Percentiles rank a stretch among this genome's conserved stretches.
phyloP scores from a whole-genome alignment of 2,113 vertebrate genomes.

The Nestor notabilis region DNA sequence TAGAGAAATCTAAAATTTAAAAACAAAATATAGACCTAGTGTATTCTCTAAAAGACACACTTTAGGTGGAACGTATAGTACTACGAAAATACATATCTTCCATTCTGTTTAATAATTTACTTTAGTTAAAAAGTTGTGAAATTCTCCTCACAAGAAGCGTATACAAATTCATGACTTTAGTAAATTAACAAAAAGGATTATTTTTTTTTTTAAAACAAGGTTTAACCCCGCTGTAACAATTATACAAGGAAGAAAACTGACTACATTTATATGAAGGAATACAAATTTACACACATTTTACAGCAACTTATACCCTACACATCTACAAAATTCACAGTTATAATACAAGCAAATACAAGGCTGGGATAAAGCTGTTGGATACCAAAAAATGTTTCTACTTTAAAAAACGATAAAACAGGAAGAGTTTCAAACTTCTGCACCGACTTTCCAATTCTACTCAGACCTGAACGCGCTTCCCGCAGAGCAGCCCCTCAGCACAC shows the following conservation, averaged over 20 bases:
- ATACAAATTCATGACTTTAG: conserved; percentile 75
- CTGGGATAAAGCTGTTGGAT: conserved; percentile 69
- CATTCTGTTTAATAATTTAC: conserved; percentile 82
- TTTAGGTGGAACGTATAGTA: conserved; percentile 66
- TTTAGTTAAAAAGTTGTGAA: conserved; percentile 79
- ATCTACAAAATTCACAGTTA: conserved; percentile 84
- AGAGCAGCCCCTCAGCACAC: conserved; percentile 72
- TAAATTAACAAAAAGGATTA: conserved; percentile 73
- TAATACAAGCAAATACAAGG: conserved; percentile 78
- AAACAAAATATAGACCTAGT: conserved; percentile 76
- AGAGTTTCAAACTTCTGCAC: conserved; percentile 45
- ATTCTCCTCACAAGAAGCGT: conserved; percentile 71
- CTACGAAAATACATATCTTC: conserved; percentile 84
- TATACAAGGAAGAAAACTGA: conserved; percentile 66
- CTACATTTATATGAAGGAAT: conserved; percentile 74
- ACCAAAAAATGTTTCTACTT: conserved; percentile 68
- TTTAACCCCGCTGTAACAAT: conserved; percentile 73
- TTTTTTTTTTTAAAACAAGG: conserved; percentile 30
- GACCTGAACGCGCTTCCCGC: not conserved
- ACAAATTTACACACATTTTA: conserved; percentile 84
- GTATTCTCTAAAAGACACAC: conserved; percentile 78
- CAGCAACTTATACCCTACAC: conserved; percentile 75
- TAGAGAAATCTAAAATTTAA: conserved; percentile 79
- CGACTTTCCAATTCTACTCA: conserved; percentile 21
- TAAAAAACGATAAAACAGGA: conserved; percentile 1